A percentile compares a stretch with the other conserved stretches of the same genome.
Evolutionary conservation across 2,797 vertebrate genomes (phyloP).

Genomic region (Oceanodroma leucorhoa): DNA sequence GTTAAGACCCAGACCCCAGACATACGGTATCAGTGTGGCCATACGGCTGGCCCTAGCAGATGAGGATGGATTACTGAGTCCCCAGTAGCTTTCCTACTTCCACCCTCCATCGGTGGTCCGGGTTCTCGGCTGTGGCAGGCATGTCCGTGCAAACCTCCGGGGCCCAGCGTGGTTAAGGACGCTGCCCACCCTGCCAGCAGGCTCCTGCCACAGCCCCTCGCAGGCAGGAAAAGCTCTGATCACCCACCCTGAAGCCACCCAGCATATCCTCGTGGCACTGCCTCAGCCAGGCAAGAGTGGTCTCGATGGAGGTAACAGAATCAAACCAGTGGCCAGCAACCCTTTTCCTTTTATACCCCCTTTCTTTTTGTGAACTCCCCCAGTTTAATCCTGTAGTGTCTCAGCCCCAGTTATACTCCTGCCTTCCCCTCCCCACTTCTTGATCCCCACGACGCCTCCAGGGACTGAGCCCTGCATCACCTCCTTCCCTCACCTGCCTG

Average conservation of each 20-base stretch:
- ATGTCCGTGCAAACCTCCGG: accelerated
- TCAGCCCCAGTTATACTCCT: neutral
- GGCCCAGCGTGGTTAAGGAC: neutral
- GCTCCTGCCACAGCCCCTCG: accelerated
- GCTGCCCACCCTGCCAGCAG: neutral
- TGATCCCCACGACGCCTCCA: neutral
- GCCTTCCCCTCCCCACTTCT: neutral
- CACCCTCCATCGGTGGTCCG: neutral
- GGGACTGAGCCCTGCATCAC: neutral
- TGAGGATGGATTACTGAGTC: conserved; percentile 5
- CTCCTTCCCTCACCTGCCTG: neutral
- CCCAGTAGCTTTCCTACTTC: neutral
- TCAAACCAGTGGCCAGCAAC: neutral
- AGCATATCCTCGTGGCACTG: neutral
- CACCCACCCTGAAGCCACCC: neutral
- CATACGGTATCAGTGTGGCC: neutral
- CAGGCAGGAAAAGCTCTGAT: neutral
- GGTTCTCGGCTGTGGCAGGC: accelerated
- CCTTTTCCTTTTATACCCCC: neutral
- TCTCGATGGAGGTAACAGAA: neutral
- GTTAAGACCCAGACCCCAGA: conserved; percentile 64
- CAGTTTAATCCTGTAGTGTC: accelerated
- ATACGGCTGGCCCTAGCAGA: conserved; percentile 25
- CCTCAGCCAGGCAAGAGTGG: neutral
- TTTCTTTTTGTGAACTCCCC: neutral